Evolutionary conservation across 1,140 invertebrate species (phyloP), one percentile per base, ranked within the genome.

Genomic region (Drosophila truncata): DNA sequence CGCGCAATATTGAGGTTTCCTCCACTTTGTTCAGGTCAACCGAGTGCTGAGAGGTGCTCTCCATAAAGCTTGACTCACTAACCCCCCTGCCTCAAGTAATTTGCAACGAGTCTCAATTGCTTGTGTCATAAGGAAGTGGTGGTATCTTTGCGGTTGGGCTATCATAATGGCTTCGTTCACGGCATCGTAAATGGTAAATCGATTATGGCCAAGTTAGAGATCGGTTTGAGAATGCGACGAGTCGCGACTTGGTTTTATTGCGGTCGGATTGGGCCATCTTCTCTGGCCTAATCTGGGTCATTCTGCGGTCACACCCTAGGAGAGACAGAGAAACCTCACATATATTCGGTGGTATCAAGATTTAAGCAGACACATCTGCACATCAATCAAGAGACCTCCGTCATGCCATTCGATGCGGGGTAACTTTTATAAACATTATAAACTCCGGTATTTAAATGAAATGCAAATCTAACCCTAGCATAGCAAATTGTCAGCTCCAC

Each of bases 1-100:
- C 64, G 78, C 74, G 83, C 54, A 87, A 87, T 86, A 49, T 60
- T 71, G 52, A 71, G 39, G 66, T 71, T 29, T 50, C 46, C 8
- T 49, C 54, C n/a, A 60, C 69, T 70, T 67, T 66, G 62, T 78
- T 66, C 72, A 66, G 58, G 70, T 73, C 70, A 72, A 4, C 20
- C 37, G 29, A 33, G 66, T 35, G 52, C 52, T 1, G 20, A 37
- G 52, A 25, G 52, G 52, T 50, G 66, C 47, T 55, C 66, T 55
- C 39, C n/a, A 54, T 37, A 55, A 37, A 27, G 29, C 58, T 42
- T 35, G 27, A 42, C 16, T 59, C 60, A 44, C 62, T 16, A 65
- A 66, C 65, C 49, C 65, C 49, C 33, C 37, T 13, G 33, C 11
- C 31, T 20, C 18, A 18, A 27, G 16, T 58, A 58, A 67, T 71